Evolutionary conservation across 2,888 invertebrate species (phyloP), one percentile per base, ranked within the genome.

Genomic region (Agrilus cyanescens): DNA sequence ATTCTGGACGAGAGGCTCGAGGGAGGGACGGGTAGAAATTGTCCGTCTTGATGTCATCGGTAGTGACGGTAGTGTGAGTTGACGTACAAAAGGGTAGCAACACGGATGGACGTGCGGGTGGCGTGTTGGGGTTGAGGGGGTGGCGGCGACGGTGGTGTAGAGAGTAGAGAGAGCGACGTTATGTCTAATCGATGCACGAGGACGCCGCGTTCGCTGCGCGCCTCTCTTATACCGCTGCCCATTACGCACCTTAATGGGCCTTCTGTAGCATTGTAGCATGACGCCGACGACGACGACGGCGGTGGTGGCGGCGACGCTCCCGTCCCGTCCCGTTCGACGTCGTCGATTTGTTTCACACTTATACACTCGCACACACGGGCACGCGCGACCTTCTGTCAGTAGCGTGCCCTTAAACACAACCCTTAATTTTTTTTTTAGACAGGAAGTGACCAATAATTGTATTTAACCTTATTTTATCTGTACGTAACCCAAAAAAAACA

Each of bases 241-340:
- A 78, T 80, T 80, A 80, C 80, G 80, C 80, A 80, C 78, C 78
- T 79, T 79, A 79, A 79, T 79, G 75, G 77, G 72, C 63, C 64
- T 62, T 65, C 66, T 65, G 63, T 63, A 60, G 58, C 61, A 25
- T 25, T 25, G 25, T 25, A 25, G 25, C 25, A 25, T 10, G 25
- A 25, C 25, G 25, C 60, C 58, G 60, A 57, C 64, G 57, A 56
- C 57, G 52, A 49, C 52, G 51, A 49, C 52, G 46, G 48, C 46
- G 51, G 49, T 50, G 35, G 29, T 13, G 14, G 3, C 13, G 40
- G 37, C 33, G 32, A 37, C 0, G 37, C 25, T 25, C 25, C 25
- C 12, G 14, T 15, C n/a, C 12, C 20, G 29, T 37, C 20, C 14
- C 37, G 37, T 25, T 18, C 20, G 25, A 25, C 25, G 25, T 25